Evolutionary conservation across 2,113 vertebrate genomes (phyloP).

Genomic region (Pterophyllum scalare): DNA sequence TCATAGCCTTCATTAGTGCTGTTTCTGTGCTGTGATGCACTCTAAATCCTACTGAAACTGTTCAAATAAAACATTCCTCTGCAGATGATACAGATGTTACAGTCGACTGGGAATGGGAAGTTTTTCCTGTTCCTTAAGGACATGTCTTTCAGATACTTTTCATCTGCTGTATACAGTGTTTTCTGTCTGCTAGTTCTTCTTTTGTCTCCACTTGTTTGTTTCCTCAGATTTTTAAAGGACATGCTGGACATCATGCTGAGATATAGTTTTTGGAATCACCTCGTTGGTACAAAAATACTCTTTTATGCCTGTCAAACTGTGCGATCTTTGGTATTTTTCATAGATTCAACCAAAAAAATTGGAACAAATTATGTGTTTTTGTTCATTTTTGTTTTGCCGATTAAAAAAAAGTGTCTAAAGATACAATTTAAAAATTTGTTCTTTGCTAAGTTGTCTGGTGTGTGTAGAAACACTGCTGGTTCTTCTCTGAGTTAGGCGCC

Average conservation of each 20-base stretch:
- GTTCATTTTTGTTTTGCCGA: too few species aligned
- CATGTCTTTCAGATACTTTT: not conserved
- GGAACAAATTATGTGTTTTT: not conserved
- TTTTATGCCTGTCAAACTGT: not conserved
- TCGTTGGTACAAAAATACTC: not conserved
- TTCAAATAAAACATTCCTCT: too few species aligned
- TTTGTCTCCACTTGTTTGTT: not conserved
- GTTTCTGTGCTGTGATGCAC: too few species aligned
- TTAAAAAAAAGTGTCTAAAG: not conserved
- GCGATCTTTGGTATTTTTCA: not conserved
- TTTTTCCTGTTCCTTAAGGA: not conserved
- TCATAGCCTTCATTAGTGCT: too few species aligned
- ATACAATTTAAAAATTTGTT: not conserved
- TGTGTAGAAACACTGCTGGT: not conserved
- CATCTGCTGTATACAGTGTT: not conserved
- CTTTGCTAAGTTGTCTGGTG: not conserved
- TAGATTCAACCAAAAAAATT: not conserved
- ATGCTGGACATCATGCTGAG: not conserved
- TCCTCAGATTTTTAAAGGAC: not conserved
- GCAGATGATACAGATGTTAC: too few species aligned
- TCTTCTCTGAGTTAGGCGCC: not conserved
- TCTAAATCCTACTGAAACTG: too few species aligned
- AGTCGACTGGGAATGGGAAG: not conserved
- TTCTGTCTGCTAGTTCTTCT: not conserved
- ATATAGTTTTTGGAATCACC: not conserved